Conservation (phyloP, 2,797 vertebrate species). For the Telmatherina bonti region DNA sequence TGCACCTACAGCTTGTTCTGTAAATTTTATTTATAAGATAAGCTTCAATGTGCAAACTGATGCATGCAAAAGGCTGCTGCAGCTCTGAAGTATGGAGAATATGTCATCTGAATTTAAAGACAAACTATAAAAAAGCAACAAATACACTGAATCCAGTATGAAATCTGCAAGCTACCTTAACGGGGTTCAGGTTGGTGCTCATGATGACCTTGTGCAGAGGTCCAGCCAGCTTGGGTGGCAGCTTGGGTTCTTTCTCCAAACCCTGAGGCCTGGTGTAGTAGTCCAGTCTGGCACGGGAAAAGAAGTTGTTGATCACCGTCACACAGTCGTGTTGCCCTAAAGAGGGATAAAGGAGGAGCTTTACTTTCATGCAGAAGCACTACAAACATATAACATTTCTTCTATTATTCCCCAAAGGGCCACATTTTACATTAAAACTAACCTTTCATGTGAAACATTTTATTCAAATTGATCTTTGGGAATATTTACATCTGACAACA, state of each 20-base stretch:
- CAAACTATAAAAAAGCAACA: neutral
- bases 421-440: too few species aligned
- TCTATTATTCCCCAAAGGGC: neutral
- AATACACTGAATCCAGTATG: neutral
- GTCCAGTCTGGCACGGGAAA: conserved; percentile 93
- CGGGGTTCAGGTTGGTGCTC: conserved; percentile 95
- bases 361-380: neutral
- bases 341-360: neutral
- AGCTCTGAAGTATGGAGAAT: neutral
- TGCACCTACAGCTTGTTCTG: neutral
- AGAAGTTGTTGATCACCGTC: conserved; percentile 98
- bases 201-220: conserved; percentile 97
- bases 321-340: conserved; percentile 98
- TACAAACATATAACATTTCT: neutral
- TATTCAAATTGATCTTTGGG: neutral
- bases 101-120: neutral
- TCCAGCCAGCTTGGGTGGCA: conserved; percentile 91
- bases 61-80: neutral
- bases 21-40: neutral
- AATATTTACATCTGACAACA: neutral
- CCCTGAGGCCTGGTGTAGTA: conserved; percentile 97
- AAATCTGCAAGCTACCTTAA: conserved; percentile 85
- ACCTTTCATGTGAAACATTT: neutral
- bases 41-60: neutral
- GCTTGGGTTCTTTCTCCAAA: conserved; percentile 94